Conservation (phyloP, 2,797 vertebrate species). For the Leucoraja ocellata region DNA sequence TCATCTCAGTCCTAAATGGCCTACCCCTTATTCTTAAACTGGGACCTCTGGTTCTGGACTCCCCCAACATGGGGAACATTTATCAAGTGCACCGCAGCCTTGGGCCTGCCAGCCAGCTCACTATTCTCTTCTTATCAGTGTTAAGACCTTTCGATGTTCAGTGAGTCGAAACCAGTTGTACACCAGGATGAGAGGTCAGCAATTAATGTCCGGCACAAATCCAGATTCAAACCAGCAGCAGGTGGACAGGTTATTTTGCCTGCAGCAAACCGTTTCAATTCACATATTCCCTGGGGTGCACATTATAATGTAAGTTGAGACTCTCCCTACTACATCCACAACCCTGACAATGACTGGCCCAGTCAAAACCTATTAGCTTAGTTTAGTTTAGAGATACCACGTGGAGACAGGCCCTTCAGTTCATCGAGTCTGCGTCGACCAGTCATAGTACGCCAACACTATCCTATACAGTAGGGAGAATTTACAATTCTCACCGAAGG, state of each 20-base stretch:
- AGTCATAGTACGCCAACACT: no score
- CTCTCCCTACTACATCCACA: background rate
- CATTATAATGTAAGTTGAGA: background rate
- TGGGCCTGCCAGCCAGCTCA: background rate
- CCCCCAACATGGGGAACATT: no score
- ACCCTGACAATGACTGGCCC: background rate
- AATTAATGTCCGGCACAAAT: background rate
- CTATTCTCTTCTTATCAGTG: background rate
- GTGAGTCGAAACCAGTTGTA: background rate
- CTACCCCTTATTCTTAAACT: no score
- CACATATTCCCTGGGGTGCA: background rate
- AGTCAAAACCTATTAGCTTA: no score
- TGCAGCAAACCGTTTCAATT: background rate
- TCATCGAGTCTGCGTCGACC: no score
- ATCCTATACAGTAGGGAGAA: no score
- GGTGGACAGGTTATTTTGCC: background rate
- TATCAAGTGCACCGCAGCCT: background rate
- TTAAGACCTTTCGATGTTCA: background rate
- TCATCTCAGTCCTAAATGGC: no score
- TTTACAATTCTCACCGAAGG: no score
- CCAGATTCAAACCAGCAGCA: background rate
- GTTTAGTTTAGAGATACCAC: no score
- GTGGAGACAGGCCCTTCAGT: no score
- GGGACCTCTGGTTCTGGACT: no score
- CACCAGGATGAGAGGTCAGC: background rate